phyloP scores from a whole-genome alignment of 1,140 invertebrate species.

The Wiebesia pumilae region DNA sequence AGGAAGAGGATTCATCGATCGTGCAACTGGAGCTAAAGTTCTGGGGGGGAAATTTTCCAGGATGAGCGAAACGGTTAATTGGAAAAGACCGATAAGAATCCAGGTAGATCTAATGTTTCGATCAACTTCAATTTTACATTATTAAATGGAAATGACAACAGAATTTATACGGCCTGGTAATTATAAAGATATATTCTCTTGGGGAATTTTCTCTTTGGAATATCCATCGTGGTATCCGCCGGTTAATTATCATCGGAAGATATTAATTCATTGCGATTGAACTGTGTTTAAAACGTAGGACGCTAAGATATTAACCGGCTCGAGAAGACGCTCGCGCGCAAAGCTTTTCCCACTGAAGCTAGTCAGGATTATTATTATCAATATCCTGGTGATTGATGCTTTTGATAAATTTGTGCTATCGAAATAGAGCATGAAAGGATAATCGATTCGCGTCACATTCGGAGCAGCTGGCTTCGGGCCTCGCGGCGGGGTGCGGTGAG shows the following conservation, averaged over 20 bases:
- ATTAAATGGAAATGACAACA: conserved; percentile 11
- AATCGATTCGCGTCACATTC: conserved; percentile 3
- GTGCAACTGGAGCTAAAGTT: no score
- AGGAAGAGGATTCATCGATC: no score
- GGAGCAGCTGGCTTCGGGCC: not conserved
- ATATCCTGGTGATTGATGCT: not conserved
- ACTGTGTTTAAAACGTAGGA: conserved; percentile 14
- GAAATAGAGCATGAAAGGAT: conserved; percentile 7
- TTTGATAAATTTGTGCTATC: conserved; percentile 15
- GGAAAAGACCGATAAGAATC: conserved; percentile 1
- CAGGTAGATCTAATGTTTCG: not conserved
- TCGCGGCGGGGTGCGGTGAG: not conserved
- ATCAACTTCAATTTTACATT: conserved; percentile 9
- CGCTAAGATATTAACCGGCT: not conserved
- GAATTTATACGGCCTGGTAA: not conserved
- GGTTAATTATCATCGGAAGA: not conserved
- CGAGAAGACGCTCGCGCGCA: not conserved
- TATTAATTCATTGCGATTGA: conserved; percentile 33
- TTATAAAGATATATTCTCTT: not conserved
- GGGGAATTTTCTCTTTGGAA: not conserved
- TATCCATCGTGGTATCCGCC: not conserved
- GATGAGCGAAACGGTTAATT: not conserved
- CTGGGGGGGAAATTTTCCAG: not conserved
- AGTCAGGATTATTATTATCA: not conserved
- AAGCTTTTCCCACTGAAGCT: not conserved